phyloP scores from a whole-genome alignment of 2,797 vertebrate species.

The Lemur catta region DNA sequence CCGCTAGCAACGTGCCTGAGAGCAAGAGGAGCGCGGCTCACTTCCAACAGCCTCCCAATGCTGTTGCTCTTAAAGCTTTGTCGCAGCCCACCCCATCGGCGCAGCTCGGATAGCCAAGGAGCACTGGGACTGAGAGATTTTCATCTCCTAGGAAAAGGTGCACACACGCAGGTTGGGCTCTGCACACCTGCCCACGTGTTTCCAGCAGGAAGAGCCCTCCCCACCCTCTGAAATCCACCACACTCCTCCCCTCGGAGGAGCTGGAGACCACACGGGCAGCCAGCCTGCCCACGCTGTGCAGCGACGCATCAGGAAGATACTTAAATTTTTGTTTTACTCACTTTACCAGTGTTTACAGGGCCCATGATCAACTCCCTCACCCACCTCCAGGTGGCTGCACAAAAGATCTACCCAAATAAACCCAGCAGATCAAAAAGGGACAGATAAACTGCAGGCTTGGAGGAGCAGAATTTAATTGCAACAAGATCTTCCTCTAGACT shows the following conservation, averaged over 20 bases:
- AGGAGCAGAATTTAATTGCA: background rate
- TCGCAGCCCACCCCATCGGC: background rate
- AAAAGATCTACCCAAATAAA: background rate
- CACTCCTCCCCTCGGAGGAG: background rate
- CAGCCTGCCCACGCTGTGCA: background rate
- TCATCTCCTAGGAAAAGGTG: background rate
- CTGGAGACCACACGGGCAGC: background rate
- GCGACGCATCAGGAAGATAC: background rate
- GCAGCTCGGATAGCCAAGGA: background rate
- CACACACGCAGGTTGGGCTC: background rate
- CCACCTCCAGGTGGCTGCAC: background rate
- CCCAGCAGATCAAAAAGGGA: background rate
- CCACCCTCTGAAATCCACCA: background rate
- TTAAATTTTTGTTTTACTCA: background rate
- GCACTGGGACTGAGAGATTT: background rate
- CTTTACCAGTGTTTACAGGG: background rate
- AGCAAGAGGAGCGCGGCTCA: too few species aligned
- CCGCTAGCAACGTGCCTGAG: background rate
- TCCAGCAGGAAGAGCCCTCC: background rate
- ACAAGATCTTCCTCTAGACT: background rate
- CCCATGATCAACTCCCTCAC: background rate
- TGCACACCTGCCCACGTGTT: background rate
- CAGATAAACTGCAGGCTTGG: background rate
- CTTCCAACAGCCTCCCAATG: background rate
- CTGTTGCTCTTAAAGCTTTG: background rate